Evolutionary conservation across 2,113 vertebrate species (phyloP), one percentile per base, ranked within the genome.

Genomic region (Ardeotis arabs): DNA sequence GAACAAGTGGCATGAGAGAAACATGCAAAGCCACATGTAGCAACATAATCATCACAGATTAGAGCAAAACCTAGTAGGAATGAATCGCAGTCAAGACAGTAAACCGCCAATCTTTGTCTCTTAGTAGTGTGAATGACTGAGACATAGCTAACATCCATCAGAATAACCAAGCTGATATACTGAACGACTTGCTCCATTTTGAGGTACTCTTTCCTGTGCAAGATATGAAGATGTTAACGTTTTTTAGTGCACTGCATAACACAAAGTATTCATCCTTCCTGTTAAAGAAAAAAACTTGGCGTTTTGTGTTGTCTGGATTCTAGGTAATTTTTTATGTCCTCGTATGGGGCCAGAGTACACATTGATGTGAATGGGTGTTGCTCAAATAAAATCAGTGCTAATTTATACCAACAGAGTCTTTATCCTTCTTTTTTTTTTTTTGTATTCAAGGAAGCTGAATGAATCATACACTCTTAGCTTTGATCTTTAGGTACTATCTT

Each of bases 311-410:
- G 6, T 69, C 35, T 45, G 47, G 16, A 14, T 5, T 56, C 3
- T 4, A 20, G 62, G 3, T 8, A 15, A 33, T 53, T 75, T 19
- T 37, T 72, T 82, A 15, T 55, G 29, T 31, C 10, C 20, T 76
- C 7, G 1, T 12, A 23, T 0, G 0, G 19, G 10, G 18, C 21
- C 25, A 39, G 35, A 68, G 9, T 17, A 67, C 15, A 45, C 22
- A 35, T 8, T 41, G 28, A 55, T 44, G 27, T 9, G 50, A 41
- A 41, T 0, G n/a, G 24, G 5, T 62, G 18, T 35, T 78, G 33
- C 49, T 53, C 53, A 41, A 16, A 62, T 15, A 62, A 77, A 73
- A 7, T 22, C 20, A 66, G 12, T 31, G n/a, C 3, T 62, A 52
- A 28, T 76, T 67, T 35, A 47, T 19, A 55, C 18, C 12, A 52